A percentile compares a stretch with the other conserved stretches of the same genome.
These are phyloP conservation scores for Endotricha flammealis DNA, from an alignment of 2,888 invertebrate genomes.

Conservation along the genomic window DNA sequence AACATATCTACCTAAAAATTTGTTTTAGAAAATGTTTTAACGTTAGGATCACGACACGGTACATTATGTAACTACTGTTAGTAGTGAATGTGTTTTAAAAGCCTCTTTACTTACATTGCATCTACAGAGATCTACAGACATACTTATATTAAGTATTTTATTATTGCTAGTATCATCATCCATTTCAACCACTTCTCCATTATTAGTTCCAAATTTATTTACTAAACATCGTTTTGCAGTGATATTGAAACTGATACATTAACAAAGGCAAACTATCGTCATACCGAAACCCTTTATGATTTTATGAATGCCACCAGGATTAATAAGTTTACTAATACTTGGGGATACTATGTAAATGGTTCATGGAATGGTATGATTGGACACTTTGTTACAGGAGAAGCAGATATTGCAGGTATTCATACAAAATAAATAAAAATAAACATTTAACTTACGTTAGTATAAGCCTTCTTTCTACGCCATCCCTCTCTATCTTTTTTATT, in stretches of 20 bases:
- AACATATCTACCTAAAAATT: no score
- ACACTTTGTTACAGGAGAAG: constrained; percentile 33
- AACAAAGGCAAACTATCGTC: constrained; percentile 32
- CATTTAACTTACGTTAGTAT: no score
- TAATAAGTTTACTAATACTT: constrained; percentile 36
- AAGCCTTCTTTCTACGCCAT: no score
- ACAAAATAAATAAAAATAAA: no score
- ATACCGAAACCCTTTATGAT: constrained; percentile 32
- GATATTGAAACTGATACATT: constrained; percentile 29
- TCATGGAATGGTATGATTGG: constrained; percentile 53
- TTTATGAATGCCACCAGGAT: constrained; percentile 44
- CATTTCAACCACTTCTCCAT: not conserved
- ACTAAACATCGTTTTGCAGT: constrained; percentile 15
- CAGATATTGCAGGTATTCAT: constrained; percentile 54
- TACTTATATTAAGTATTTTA: no score
- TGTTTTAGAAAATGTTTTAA: no score
- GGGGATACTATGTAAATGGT: constrained; percentile 52
- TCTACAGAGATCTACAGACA: no score
- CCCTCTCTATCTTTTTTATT: no score
- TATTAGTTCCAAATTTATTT: constrained; percentile 1
- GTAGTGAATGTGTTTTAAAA: no score
- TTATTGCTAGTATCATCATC: not conserved
- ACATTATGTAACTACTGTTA: no score
- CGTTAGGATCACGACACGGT: no score
- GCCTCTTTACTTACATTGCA: no score